Evolutionary conservation across 2,113 vertebrate species (phyloP), one percentile per base, ranked within the genome.

Genomic region (Strigops habroptila): DNA sequence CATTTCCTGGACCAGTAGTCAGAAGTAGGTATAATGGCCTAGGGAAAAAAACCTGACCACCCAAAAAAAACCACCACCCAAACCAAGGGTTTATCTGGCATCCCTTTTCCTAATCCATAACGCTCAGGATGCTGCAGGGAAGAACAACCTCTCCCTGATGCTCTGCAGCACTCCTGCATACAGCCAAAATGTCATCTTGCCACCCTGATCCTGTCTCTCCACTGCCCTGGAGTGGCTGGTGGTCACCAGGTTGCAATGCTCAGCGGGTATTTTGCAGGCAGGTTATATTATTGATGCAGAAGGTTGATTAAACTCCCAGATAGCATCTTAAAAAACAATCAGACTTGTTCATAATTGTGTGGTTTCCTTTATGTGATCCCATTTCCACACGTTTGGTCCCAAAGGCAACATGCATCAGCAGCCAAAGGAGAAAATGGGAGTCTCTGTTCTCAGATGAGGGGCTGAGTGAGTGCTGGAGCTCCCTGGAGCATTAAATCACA

Each of bases 401-500:
- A 41, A 90, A 74, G 75, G 75, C 80, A 67, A 21, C 21, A 23
- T 37, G 30, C 27, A 17, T 74, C 76, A 88, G 60, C 3, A 10
- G 85, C 55, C 67, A 60, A 64, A 78, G 76, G 86, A 91, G 90
- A 79, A 75, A 78, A 91, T n/a, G 52, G 78, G 65, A 86, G 88
- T 55, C 18, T 82, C 33, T 83, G 79, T 52, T 82, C 85, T 78
- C 73, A 74, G 6, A 28, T 41, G 68, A 86, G 86, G 71, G 70
- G 63, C 82, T 90, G 68, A 90, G 90, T n/a, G 71, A 93, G 80
- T 64, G 79, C 90, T 91, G 19, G 78, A 82, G 90, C 90, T 90
- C 88, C 31, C 10, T 52, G 69, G 88, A 97, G 81, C 96, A 35
- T 71, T 88, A 81, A 95, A 94, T 94, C 92, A 44, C 74, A 90